Evolutionary conservation across 2,113 vertebrate species (phyloP), one percentile per base, ranked within the genome.

Genomic region (Chaetodon auriga): DNA sequence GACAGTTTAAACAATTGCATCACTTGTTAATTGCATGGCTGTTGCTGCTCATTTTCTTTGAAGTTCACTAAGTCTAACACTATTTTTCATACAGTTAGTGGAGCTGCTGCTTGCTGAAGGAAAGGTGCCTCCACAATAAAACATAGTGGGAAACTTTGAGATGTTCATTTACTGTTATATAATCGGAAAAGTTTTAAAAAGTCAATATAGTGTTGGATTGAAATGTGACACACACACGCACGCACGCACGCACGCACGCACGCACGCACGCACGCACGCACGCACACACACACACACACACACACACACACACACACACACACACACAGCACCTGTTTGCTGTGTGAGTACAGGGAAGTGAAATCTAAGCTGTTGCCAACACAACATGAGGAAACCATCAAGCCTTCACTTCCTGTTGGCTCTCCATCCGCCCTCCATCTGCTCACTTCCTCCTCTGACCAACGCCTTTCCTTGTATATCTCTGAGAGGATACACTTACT

Each of bases 371-470:
- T 48, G 78, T 55, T 86, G 90, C 89, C 91, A 90, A 78, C 69
- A 69, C 80, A 80, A 80, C 91, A 91, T 88, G 87, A 87, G 90
- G 90, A 92, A 92, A 91, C 78, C 86, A 91, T 86, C n/a, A 11
- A 82, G 83, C 62, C 82, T 63, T 25, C 54, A 84, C 86, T 92
- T 92, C 91, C 91, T 92, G 86, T 91, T 91, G 89, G 87, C 75
- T 78, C 25, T 72, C 41, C 54, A 41, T 77, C 80, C 61, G 6
- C 65, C 88, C 82, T 88, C 86, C 89, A 92, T 90, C 88, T 90
- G 89, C 86, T 89, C 72, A 74, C 82, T 84, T 88, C 88, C 79
- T 90, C 55, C 70, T 86, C 62, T 78, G 62, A 79, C 75, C 58
- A 15, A 54, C 35, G 58, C 76, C 77, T 68, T 65, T 61, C 57